These are phyloP conservation scores for Pseudomyrmex cubaensis DNA, from an alignment of 1,140 invertebrate species.

Conservation along the genomic window DNA sequence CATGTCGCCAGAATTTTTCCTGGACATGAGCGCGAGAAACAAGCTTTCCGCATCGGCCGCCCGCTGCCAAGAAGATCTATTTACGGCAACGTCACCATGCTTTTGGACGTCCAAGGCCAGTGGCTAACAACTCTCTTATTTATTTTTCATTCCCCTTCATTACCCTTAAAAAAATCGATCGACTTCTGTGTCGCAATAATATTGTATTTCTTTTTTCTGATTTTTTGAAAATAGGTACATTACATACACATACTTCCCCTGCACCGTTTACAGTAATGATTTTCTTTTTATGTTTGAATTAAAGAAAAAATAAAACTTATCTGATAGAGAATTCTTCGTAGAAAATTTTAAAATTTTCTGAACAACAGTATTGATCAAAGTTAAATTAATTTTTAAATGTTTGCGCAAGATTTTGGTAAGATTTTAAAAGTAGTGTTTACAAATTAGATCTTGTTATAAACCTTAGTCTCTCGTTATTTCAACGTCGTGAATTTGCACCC, in stretches of 20 bases:
- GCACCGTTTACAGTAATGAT: neutral
- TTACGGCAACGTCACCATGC: slow-evolving; percentile 40
- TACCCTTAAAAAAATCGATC: neutral
- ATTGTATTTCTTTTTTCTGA: neutral
- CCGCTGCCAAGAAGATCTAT: slow-evolving; percentile 60
- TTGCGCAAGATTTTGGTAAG: too few species aligned
- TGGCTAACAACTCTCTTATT: slow-evolving; percentile 58
- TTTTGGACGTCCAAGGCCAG: slow-evolving; percentile 56
- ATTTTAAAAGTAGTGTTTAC: too few species aligned
- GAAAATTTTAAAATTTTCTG: neutral
- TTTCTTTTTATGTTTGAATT: neutral
- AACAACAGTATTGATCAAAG: neutral
- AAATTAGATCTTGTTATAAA: neutral
- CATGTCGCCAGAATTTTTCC: slow-evolving; percentile 57
- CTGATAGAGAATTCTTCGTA: neutral
- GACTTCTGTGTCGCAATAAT: neutral
- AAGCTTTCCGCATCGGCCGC: slow-evolving; percentile 30
- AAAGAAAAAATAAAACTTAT: neutral
- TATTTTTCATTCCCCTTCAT: slow-evolving; percentile 46
- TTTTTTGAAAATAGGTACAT: neutral
- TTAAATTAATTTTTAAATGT: too few species aligned
- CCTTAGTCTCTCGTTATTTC: neutral
- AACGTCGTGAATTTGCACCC: neutral
- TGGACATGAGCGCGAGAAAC: slow-evolving; percentile 47
- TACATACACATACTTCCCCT: neutral